These are phyloP conservation scores for Chirona hameri DNA, from an alignment of 2,888 invertebrate genomes.

Conservation along the genomic window DNA sequence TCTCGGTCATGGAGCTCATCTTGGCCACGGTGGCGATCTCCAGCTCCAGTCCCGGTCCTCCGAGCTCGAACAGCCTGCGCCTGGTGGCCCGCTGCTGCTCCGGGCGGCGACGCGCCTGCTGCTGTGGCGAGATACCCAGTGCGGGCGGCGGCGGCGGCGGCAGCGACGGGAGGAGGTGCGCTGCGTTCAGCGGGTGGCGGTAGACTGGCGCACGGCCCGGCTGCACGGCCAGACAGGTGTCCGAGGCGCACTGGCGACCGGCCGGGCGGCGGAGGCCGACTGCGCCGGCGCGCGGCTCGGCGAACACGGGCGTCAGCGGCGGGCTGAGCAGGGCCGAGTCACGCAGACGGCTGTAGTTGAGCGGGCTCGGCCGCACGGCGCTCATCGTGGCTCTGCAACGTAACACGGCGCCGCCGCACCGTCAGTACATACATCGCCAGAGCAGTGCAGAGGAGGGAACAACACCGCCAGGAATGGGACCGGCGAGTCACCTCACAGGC, in stretches of 20 bases:
- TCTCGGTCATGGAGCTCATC: background rate
- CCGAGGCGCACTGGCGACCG: background rate
- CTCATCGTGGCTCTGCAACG: conserved; percentile 11
- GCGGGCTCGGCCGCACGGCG: conserved; percentile 11
- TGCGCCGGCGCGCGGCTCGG: background rate
- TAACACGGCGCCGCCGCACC: background rate
- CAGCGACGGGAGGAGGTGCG: background rate
- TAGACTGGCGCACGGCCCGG: background rate
- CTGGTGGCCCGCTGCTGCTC: background rate
- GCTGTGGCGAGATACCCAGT: background rate
- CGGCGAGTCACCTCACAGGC: too few relatives aligned
- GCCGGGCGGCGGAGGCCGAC: too few relatives aligned
- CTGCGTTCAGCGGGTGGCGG: background rate
- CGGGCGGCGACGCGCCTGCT: background rate
- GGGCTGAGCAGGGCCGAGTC: background rate
- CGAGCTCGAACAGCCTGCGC: background rate
- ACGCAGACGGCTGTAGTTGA: background rate
- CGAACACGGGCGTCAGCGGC: conserved; percentile 5
- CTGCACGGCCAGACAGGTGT: conserved; percentile 8
- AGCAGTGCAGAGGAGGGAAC: too few relatives aligned
- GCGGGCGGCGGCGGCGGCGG: background rate
- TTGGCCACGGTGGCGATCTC: background rate
- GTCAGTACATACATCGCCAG: too few relatives aligned
- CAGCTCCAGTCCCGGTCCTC: background rate
- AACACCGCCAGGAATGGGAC: too few relatives aligned